Evolutionary conservation across 2,797 vertebrate species (phyloP).

Genomic region (Oryzias dopingdopingensis): DNA sequence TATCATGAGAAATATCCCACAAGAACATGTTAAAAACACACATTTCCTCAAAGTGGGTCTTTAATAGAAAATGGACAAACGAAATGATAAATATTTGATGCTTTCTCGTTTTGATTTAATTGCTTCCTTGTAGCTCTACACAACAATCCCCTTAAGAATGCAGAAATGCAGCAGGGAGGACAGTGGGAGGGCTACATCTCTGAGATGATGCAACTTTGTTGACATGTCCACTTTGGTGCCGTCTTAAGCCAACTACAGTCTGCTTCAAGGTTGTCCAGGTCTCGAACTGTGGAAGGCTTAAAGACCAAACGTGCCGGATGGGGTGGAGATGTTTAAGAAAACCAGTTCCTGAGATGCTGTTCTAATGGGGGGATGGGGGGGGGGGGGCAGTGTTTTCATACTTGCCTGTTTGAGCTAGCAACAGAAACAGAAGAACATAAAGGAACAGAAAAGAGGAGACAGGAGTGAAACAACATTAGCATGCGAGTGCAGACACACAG

Average conservation of each 20-base stretch:
- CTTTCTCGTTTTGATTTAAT: background rate
- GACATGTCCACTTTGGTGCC: constrained; percentile 4
- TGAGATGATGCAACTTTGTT: constrained; percentile 26
- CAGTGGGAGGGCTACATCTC: constrained; percentile 15
- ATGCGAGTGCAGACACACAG: constrained; percentile 65
- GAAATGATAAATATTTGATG: background rate
- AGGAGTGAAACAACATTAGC: constrained; percentile 66
- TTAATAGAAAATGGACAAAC: background rate
- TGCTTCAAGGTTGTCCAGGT: constrained; percentile 13
- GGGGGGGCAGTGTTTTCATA: constrained; percentile 66
- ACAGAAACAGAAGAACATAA: constrained; percentile 69
- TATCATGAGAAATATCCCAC: no score
- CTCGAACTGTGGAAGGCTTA: constrained; percentile 17
- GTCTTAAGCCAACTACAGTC: constrained; percentile 15
- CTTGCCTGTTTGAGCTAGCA: constrained; percentile 85
- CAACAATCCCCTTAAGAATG: constrained; percentile 59
- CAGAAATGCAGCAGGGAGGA: constrained; percentile 26
- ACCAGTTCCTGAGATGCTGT: constrained; percentile 33
- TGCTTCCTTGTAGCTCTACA: background rate
- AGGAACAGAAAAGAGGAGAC: constrained; percentile 74
- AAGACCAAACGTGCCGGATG: constrained; percentile 59
- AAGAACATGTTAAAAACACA: no score
- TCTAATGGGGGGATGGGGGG: background rate
- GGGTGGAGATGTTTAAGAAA: constrained; percentile 25
- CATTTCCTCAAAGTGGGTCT: no score